Percentiles rank a stretch among this genome's conserved stretches.
Evolutionary conservation across 1,140 invertebrate genomes (phyloP).

Genomic region (Drosophila seguyi): DNA sequence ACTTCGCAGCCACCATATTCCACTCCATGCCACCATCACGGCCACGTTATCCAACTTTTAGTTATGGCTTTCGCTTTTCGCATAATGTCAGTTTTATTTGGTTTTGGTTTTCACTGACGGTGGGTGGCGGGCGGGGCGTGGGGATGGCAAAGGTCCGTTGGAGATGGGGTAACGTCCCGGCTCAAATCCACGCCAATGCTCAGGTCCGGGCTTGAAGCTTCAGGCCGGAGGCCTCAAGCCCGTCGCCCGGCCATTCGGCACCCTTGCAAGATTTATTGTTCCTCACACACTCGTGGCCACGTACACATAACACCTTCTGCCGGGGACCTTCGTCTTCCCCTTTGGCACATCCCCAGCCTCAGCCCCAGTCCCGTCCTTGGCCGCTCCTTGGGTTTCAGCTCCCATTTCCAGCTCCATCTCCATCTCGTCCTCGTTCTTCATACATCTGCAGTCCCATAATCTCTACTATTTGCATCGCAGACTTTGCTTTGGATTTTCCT

Average conservation of each 20-base stretch:
- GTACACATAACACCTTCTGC: constrained; percentile 61
- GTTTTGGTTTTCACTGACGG: constrained; percentile 77
- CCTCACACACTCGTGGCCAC: constrained; percentile 49
- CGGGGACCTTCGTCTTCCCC: constrained; percentile 26
- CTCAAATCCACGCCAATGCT: constrained; percentile 35
- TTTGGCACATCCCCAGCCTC: constrained; percentile 1
- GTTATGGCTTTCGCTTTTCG: constrained; percentile 84
- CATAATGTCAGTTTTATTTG: constrained; percentile 84
- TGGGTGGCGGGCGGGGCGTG: too few species aligned
- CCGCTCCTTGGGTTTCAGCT: constrained; percentile 32
- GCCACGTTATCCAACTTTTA: constrained; percentile 80
- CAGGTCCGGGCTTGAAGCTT: constrained; percentile 12
- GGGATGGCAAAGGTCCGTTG: background rate
- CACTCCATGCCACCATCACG: constrained; percentile 58
- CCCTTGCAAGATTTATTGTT: constrained; percentile 81
- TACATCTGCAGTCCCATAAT: constrained; percentile 77
- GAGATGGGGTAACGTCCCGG: constrained; percentile 19
- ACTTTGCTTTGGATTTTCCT: constrained; percentile 81
- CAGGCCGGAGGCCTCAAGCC: constrained; percentile 24
- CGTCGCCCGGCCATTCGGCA: constrained; percentile 62
- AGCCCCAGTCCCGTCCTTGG: background rate
- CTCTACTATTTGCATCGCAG: constrained; percentile 84
- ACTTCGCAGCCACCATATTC: constrained; percentile 6
- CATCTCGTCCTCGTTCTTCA: constrained; percentile 56
- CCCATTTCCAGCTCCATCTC: constrained; percentile 36